A percentile compares a stretch with the other conserved stretches of the same genome.
Evolutionary conservation across 1,140 invertebrate species (phyloP).

Genomic region (Drosophila micromelanica): DNA sequence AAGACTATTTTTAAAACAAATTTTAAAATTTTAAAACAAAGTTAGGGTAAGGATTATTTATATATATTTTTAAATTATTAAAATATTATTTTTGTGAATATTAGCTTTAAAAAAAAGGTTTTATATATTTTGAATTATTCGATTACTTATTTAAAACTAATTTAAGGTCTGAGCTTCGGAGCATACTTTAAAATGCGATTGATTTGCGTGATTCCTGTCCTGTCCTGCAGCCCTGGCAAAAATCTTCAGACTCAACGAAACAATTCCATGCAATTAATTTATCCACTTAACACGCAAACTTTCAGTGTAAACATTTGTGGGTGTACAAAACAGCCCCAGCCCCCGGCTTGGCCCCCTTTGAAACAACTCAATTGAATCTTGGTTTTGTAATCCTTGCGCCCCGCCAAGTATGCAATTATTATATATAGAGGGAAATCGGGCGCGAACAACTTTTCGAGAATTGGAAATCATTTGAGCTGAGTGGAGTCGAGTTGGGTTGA

Average conservation of each 20-base stretch:
- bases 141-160: too few species aligned
- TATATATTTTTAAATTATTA: too few species aligned
- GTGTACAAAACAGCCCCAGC: slow-evolving; percentile 1
- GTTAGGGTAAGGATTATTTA: too few species aligned
- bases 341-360: not conserved
- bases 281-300: slow-evolving; percentile 78
- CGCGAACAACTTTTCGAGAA: slow-evolving; percentile 14
- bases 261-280: slow-evolving; percentile 76
- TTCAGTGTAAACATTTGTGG: slow-evolving; percentile 71
- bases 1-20: too few species aligned
- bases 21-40: too few species aligned
- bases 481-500: slow-evolving; percentile 14
- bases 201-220: not conserved
- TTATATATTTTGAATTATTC: too few species aligned
- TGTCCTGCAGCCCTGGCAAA: slow-evolving; percentile 6
- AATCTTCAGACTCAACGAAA: slow-evolving; percentile 60
- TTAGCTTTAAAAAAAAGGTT: too few species aligned
- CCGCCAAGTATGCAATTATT: slow-evolving; percentile 76
- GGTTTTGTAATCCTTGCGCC: slow-evolving; percentile 18
- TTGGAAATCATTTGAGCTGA: not conserved
- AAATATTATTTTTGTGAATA: too few species aligned
- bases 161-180: too few species aligned
- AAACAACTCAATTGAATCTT: slow-evolving; percentile 11
- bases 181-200: too few species aligned
- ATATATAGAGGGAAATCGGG: slow-evolving; percentile 72